Evolutionary conservation across 2,888 invertebrate species (phyloP), one percentile per base, ranked within the genome.

Genomic region (Luperina testacea): DNA sequence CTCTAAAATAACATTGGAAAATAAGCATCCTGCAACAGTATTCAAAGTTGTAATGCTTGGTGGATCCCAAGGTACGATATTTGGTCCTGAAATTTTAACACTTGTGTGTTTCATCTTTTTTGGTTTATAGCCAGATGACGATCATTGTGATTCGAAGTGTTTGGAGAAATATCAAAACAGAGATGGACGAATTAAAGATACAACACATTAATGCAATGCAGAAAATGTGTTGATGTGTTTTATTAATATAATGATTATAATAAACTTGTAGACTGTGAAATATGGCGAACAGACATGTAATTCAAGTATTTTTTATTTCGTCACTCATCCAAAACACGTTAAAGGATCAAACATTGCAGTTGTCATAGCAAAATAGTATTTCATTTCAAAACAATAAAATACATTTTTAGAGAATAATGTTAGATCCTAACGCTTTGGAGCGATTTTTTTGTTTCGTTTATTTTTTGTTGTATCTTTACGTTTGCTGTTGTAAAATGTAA

Each of bases 381-480:
- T 67, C 78, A 82, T 6, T 1, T 20, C 32, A n/a, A 82, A 57
- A n/a, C 0, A 65, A 51, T 57, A 82, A 20, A 5, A 17, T 5
- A 27, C 64, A 80, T 74, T 64, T 51, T 75, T 79, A 79, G 64
- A 32, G 2, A 75, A 48, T 80, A 80, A 85, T 87, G 85, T 89
- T 87, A 83, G 89, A 88, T 89, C 90, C 85, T 89, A 87, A 88
- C 91, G 93, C 94, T 95, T 95, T 93, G 86, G 91, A 91, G 92
- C 92, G 88, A 87, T 73, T 91, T 78, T 68, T 85, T 90, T 91
- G 75, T 83, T 89, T 87, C 88, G 80, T 75, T 87, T 85, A 78
- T 81, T 82, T 84, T 90, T 87, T 81, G 79, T 82, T 89, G 86
- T 88, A 71, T 81, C 59, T 84, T 90, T 92, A 91, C 73, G 87